Conservation (phyloP, 2,113 vertebrate species). For the Tragelaphus strepsiceros region DNA sequence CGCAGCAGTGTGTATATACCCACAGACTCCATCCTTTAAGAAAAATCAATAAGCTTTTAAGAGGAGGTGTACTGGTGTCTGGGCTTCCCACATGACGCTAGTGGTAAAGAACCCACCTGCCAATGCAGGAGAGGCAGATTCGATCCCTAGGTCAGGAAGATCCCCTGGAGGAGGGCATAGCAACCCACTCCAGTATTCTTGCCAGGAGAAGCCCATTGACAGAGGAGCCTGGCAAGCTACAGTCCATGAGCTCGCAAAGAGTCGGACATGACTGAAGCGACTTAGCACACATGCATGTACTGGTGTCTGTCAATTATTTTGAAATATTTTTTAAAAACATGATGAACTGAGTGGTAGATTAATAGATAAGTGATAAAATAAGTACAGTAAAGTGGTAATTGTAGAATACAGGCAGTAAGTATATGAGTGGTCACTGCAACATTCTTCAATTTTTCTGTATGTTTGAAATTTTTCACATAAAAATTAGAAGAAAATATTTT, state of each 20-base stretch:
- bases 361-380: background rate
- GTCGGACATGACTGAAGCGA: background rate
- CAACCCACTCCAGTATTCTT: background rate
- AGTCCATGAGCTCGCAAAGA: background rate
- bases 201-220: background rate
- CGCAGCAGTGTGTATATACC: background rate
- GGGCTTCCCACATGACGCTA: background rate
- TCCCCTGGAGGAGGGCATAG: background rate
- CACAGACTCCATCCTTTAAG: background rate
- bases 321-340: background rate
- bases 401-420: background rate
- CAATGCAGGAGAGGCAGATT: background rate
- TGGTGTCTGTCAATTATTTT: constrained; percentile 22
- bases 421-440: background rate
- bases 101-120: background rate
- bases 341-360: background rate
- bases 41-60: background rate
- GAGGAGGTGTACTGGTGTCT: background rate
- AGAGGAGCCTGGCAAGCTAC: background rate
- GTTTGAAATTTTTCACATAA: constrained; percentile 32
- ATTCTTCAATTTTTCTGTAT: constrained; percentile 11
- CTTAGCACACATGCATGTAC: background rate
- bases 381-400: constrained; percentile 3
- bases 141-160: background rate
- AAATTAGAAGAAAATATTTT: background rate